These are phyloP conservation scores for Leuciscus idus DNA, from an alignment of 2,113 vertebrate genomes.

Conservation along the genomic window DNA sequence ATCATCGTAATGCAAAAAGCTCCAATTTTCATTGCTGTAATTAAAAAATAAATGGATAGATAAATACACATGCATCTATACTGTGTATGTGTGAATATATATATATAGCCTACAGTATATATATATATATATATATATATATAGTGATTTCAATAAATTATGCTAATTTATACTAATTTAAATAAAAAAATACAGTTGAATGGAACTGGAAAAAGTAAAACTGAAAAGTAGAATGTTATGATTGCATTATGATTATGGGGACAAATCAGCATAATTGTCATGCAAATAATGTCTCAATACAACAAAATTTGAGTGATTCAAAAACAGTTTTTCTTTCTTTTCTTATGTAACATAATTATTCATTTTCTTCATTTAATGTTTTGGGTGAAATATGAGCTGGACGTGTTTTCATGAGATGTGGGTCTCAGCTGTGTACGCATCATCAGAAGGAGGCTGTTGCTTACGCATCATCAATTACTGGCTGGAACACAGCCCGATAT, in stretches of 20 bases:
- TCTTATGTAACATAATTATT: neutral
- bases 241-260: constrained; percentile 6
- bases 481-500: constrained; percentile 70
- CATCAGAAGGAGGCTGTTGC: constrained; percentile 44
- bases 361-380: neutral
- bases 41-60: neutral
- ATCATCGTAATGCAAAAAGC: neutral
- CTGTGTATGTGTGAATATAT: too few species aligned
- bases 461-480: constrained; percentile 57
- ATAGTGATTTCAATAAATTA: neutral
- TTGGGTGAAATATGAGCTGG: constrained; percentile 9
- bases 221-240: neutral
- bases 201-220: neutral
- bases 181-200: neutral
- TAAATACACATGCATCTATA: too few species aligned
- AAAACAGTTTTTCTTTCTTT: neutral
- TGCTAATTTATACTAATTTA: neutral
- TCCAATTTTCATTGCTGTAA: neutral
- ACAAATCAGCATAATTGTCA: neutral
- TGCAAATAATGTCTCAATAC: neutral
- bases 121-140: too few species aligned
- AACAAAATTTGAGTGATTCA: neutral
- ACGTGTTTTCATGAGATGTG: constrained; percentile 27
- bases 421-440: constrained; percentile 68
- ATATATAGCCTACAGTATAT: too few species aligned